phyloP scores from a whole-genome alignment of 2,797 vertebrate genomes.

The Xenentodon cancila region DNA sequence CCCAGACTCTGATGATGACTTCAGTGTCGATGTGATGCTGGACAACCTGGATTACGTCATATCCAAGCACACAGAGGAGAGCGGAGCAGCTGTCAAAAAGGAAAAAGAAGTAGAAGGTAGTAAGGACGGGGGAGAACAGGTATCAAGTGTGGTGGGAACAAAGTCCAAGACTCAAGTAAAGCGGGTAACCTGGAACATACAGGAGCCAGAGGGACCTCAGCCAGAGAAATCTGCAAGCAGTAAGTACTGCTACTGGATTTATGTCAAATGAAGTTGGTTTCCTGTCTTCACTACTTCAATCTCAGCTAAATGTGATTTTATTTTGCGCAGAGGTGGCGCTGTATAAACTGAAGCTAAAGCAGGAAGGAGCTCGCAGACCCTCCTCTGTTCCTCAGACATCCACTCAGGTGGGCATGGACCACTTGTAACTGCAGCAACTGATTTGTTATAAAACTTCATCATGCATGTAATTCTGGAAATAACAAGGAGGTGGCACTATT shows the following conservation, averaged over 20 bases:
- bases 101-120: conserved; percentile 40
- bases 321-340: conserved; percentile 82
- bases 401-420: conserved; percentile 77
- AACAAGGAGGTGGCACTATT: conserved; percentile 64
- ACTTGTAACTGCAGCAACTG: neutral
- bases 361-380: conserved; percentile 85
- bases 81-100: conserved; percentile 23
- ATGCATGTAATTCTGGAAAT: neutral
- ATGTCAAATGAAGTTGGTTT: too few species aligned
- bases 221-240: conserved; percentile 85
- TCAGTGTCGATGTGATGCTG: conserved; percentile 80
- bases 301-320: neutral
- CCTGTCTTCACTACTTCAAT: neutral
- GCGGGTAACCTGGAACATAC: conserved; percentile 97
- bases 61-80: conserved; percentile 48
- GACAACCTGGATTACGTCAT: conserved; percentile 78
- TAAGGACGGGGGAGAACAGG: conserved; percentile 67
- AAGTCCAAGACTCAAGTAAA: conserved; percentile 90
- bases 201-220: conserved; percentile 81
- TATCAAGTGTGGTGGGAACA: conserved; percentile 41
- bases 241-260: conserved; percentile 49
- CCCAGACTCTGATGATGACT: conserved; percentile 76
- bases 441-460: neutral
- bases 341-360: conserved; percentile 84
- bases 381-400: conserved; percentile 64